Conservation (phyloP, 1,140 invertebrate species). For the Drosophila ambigua region DNA sequence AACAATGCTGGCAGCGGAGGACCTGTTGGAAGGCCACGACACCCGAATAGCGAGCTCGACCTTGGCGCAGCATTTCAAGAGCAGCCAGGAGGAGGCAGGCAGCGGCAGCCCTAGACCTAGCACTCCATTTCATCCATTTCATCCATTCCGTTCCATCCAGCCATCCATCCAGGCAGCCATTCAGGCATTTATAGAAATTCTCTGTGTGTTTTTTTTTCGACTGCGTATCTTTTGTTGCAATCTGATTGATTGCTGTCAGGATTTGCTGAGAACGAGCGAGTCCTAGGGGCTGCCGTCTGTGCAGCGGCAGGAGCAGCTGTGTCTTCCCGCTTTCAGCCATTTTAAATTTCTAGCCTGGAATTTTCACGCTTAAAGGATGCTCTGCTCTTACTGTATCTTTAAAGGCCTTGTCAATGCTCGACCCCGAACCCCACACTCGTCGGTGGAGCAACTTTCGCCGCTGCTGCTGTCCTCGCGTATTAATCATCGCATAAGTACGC, state of each 20-base stretch:
- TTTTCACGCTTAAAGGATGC: slow-evolving; percentile 53
- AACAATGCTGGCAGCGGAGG: slow-evolving; percentile 52
- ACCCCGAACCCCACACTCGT: slow-evolving; percentile 4
- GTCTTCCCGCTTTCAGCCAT: slow-evolving; percentile 37
- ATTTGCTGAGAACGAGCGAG: slow-evolving; percentile 47
- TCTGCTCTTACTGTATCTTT: slow-evolving; percentile 8
- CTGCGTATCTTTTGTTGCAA: slow-evolving; percentile 73
- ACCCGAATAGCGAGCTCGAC: slow-evolving; percentile 43
- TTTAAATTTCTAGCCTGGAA: slow-evolving; percentile 46
- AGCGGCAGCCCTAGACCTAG: not conserved
- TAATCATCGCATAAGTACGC: slow-evolving; percentile 66
- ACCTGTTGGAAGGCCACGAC: slow-evolving; percentile 67
- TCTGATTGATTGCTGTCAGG: slow-evolving; percentile 80
- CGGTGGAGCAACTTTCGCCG: slow-evolving; percentile 71
- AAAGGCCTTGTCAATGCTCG: not conserved
- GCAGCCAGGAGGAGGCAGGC: slow-evolving; percentile 28
- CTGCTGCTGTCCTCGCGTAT: slow-evolving; percentile 42
- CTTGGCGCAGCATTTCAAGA: slow-evolving; percentile 61
- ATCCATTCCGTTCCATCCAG: slow-evolving; percentile 1
- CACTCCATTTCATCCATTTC: too few species aligned
- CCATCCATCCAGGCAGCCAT: slow-evolving; percentile 26
- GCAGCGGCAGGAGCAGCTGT: slow-evolving; percentile 28
- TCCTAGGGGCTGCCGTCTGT: slow-evolving; percentile 36
- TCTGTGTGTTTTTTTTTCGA: slow-evolving; percentile 18
- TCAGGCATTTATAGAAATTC: slow-evolving; percentile 61